Evolutionary conservation across 2,113 vertebrate genomes (phyloP).

Genomic region (Irena cyanogastra): DNA sequence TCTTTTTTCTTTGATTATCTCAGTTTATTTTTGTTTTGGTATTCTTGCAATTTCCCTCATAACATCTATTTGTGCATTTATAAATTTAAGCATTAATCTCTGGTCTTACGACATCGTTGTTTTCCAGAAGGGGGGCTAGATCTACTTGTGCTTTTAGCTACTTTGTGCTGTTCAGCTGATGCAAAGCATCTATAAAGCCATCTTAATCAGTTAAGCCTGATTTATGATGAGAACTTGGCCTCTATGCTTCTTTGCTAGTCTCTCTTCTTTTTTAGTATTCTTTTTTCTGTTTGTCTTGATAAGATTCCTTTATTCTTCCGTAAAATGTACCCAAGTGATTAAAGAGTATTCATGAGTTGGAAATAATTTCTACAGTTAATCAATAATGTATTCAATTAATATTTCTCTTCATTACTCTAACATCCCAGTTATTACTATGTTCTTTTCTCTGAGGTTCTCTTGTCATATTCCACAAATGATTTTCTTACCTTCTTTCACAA

Average conservation of each 20-base stretch:
- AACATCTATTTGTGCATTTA: not conserved
- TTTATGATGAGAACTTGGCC: not conserved
- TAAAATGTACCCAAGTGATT: not conserved
- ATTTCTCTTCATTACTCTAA: not conserved
- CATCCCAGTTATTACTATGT: not conserved
- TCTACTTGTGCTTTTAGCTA: not conserved
- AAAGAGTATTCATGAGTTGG: not conserved
- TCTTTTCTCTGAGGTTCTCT: not conserved
- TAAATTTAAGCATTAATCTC: not conserved
- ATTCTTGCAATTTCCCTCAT: not conserved
- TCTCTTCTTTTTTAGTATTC: not conserved
- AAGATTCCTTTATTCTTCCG: not conserved
- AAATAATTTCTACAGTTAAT: not conserved
- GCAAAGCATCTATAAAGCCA: not conserved
- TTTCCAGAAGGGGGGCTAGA: not conserved
- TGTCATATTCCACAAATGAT: not conserved
- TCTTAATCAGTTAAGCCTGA: not conserved
- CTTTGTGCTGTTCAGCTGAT: not conserved
- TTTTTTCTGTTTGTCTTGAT: not conserved
- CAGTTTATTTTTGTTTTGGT: not conserved
- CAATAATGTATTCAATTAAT: not conserved
- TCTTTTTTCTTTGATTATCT: not conserved
- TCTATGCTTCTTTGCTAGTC: not conserved
- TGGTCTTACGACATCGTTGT: not conserved
- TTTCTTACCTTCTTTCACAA: not conserved